phyloP scores from a whole-genome alignment of 2,113 vertebrate genomes.

The human region GRCh38 chr12:75118001-75118500 shows the following conservation, averaged over 20 bases:
- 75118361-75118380: not conserved
- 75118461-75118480: not conserved
- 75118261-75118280: not conserved
- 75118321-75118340: not conserved
- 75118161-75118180: slow-evolving; percentile 4
- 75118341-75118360: not conserved
- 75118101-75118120: not conserved
- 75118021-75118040: not conserved
- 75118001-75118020: too few relatives aligned
- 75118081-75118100: not conserved
- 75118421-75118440: not conserved
- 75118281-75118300: fast-evolving
- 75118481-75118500: not conserved
- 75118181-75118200: not conserved
- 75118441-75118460: not conserved
- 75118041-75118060: not conserved
- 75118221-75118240: not conserved
- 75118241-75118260: not conserved
- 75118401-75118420: not conserved
- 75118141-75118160: not conserved
- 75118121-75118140: not conserved
- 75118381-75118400: not conserved
- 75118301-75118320: not conserved
- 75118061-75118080: not conserved
- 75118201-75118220: not conserved